Base-by-base conservation (phyloP, 2,888 invertebrate genomes). In the Adineta ricciae region DNA sequence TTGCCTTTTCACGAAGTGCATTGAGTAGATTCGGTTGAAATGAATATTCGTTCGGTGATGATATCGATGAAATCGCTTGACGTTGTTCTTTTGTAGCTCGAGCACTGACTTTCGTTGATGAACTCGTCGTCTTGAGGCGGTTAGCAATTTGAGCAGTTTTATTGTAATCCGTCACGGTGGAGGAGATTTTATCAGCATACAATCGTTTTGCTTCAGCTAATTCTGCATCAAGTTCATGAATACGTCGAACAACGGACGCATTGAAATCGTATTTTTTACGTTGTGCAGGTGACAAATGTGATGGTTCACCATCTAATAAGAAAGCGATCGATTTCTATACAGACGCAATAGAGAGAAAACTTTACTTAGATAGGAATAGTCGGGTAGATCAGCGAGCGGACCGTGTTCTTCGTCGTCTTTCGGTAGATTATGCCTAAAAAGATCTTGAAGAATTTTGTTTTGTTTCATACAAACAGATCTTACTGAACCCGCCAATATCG, bases 401-500 rank as follows among this genome's bases (percentile, higher is more conserved):
- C 78, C 78, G 41, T 78, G 41, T 41, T 78, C 41, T 38, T 38
- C 24, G 41, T 78, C 78, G 41, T 78, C 9, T 24, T 32, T 78
- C 2, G 38, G 78, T 78, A 78, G 11, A 16, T 78, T 78, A 78
- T 78, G 38, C 7, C 78, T 78, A 41, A 11, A 78, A 38, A 64
- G 32, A 32, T 14, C 7, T 36, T 19, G 19, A 64, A 16, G 11
- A 27, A 1, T 64, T 32, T 11, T 4, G 4, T 27, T 1, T 2
- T 14, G 4, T 27, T 64, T 4, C 16, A 16, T 8, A 19, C 4
- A 36, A 36, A 32, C 1, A 16, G 32, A 3, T 7, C 32, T n/a
- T 78, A 78, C 78, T 78, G 41, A 78, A 14, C 41, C 24, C 78
- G 78, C 78, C 78, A 78, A 41, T 78, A 78, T 41, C 78, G 21